These are phyloP conservation scores for Parnassius apollo DNA, from an alignment of 2,888 invertebrate genomes.

Conservation along the genomic window DNA sequence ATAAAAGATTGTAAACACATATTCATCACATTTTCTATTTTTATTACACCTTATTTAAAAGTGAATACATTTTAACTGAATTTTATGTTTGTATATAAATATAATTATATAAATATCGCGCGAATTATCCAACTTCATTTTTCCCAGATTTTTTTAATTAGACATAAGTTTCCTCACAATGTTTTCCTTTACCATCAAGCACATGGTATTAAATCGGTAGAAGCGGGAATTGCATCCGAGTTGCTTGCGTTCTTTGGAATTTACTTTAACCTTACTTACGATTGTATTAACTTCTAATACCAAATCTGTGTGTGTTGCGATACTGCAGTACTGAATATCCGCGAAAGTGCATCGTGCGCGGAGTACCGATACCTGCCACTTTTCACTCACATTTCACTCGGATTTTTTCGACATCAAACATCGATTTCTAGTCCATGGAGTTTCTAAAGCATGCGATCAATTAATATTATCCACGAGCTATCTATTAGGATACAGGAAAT, in stretches of 20 bases:
- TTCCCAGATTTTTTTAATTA: not conserved
- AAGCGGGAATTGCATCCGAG: too few relatives aligned
- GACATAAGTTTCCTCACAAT: not conserved
- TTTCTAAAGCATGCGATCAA: slow-evolving; percentile 17
- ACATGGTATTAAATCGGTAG: too few relatives aligned
- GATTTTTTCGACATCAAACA: slow-evolving; percentile 37
- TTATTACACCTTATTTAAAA: not conserved
- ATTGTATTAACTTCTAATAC: not conserved
- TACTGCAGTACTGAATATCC: slow-evolving; percentile 30
- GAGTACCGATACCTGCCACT: slow-evolving; percentile 37
- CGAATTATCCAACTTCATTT: not conserved
- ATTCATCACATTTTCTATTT: not conserved
- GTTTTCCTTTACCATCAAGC: too few relatives aligned
- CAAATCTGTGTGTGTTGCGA: slow-evolving; percentile 10
- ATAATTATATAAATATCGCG: not conserved
- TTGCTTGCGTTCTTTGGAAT: too few relatives aligned
- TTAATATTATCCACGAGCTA: slow-evolving; percentile 3
- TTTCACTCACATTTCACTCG: slow-evolving; percentile 41
- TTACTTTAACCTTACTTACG: too few relatives aligned
- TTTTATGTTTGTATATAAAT: not conserved
- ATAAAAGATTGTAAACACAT: not conserved
- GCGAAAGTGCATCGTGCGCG: slow-evolving; percentile 42
- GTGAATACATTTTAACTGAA: too few relatives aligned
- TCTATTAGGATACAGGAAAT: not conserved
- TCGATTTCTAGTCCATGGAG: slow-evolving; percentile 31